Conservation (phyloP, 2,113 vertebrate species). For the Todiramphus chloris region DNA sequence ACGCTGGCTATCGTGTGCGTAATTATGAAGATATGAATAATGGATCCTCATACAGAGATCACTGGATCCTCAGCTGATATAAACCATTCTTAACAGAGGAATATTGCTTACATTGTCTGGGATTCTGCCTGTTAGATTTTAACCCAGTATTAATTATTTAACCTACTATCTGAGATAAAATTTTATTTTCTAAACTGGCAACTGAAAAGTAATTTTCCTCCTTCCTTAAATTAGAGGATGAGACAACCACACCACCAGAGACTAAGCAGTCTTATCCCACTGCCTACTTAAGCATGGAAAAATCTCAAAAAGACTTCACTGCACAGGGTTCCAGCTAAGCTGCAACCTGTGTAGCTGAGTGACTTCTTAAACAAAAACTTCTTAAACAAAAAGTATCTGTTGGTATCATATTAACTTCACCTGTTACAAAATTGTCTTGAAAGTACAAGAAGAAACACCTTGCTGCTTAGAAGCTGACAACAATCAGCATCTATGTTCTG, state of each 20-base stretch:
- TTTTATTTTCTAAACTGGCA: not conserved
- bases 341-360: not conserved
- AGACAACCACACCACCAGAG: not conserved
- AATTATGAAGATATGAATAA: not conserved
- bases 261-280: not conserved
- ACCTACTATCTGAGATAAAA: not conserved
- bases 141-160: not conserved
- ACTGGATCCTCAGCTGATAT: not conserved
- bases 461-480: constrained; percentile 10
- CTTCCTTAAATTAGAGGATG: not conserved
- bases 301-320: not conserved
- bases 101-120: not conserved
- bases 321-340: not conserved
- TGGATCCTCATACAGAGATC: not conserved
- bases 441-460: constrained; percentile 14
- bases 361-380: not conserved
- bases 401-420: not conserved
- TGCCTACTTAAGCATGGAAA: not conserved
- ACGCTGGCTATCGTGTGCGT: not conserved
- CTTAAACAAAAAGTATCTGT: not conserved
- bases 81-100: not conserved
- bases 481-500: not conserved
- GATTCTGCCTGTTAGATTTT: not conserved
- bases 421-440: not conserved
- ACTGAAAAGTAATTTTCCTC: not conserved